Evolutionary conservation across 37 sponge, comb jelly and placozoan species (phyloP), one percentile per base, ranked within the genome.

Genomic region (Petrosia ficiformis): DNA sequence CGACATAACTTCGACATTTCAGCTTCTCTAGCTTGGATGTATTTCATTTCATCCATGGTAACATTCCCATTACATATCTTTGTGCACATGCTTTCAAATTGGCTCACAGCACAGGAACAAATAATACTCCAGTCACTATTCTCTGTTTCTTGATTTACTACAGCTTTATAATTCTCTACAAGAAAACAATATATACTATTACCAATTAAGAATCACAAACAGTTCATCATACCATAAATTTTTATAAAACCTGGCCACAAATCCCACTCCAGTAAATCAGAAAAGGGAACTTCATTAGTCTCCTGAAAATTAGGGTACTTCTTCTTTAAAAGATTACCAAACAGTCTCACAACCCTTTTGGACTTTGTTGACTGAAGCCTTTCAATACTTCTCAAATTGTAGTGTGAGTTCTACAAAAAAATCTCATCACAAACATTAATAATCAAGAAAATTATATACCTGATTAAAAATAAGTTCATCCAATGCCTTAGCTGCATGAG

Each of bases 1-100:
- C 1, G 14, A 69, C 71, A 80, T 28, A 86, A 42, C 10, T 57
- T 59, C 34, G 68, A 25, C 68, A 86, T 70, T 33, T 86, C 81
- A 22, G 59, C 41, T 25, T 48, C 6, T 57, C 44, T 42, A 2
- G 31, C 30, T 1, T 48, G 1, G 52, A 86, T 74, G 40, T 33
- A 57, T 21, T 70, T 5, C 39, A 80, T 42, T 36, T 86, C 81
- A 8, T 34, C 40, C 3, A 86, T n/a, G 24, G 34, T 48, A 58
- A 86, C 63, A 26, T 74, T 63, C 26, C 66, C 71, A 8, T n/a
- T 58, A 19, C 25, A 26, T 29, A 79, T 44, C 32, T 58, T 68
- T 19, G 24, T 2, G 32, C 74, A 75, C 6, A 80, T 34, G 3
- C 11, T 71, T 6, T 69, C 44, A 4, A 86, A 34, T 36, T 30